Base-by-base conservation (phyloP, 2,797 vertebrate genomes). In the Hypotaenidia okinawae region DNA sequence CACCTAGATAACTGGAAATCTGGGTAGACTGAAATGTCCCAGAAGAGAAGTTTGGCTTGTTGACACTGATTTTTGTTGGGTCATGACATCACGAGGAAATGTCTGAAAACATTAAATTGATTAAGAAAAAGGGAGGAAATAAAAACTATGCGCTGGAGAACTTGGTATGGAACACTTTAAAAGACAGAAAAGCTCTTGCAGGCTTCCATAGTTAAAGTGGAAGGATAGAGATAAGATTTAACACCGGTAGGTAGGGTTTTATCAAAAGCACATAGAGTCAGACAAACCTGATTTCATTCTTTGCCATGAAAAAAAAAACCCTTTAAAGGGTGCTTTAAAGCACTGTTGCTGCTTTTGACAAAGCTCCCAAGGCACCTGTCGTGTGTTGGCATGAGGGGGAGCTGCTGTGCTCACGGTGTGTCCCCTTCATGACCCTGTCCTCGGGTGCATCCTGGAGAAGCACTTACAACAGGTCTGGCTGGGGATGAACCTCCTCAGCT, bases 1-100 rank as follows among this genome's bases (percentile, higher is more conserved):
- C 22, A 41, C 45, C 6, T 52, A 19, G n/a, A 10, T 95, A 79
- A 89, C 74, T 84, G 81, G 52, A 87, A 94, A 77, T 95, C 5
- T 45, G 45, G 41, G 61, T 63, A 63, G 59, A 18, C 17, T 78
- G 72, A 11, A 89, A 78, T 19, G 35, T 95, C 55, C 43, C 77
- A 82, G 52, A 35, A n/a, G 70, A 69, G 27, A 69, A 30, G 62
- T 92, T 76, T 75, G 37, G 6, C 52, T 79, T 83, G 52, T 90
- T 92, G 85, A 52, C 47, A 19, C 9, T 66, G 86, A 61, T 85
- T 92, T 93, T 92, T 17, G 2, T 57, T 67, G 61, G 14, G 55
- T 95, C 23, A 19, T 82, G 43, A 33, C 52, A 70, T 73, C 23
- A 30, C 66, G 49, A 76, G 30, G 69, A 93, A 92, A 64, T 55